Conservation (phyloP, 2,888 invertebrate genomes). For the Limenitis camilla region DNA sequence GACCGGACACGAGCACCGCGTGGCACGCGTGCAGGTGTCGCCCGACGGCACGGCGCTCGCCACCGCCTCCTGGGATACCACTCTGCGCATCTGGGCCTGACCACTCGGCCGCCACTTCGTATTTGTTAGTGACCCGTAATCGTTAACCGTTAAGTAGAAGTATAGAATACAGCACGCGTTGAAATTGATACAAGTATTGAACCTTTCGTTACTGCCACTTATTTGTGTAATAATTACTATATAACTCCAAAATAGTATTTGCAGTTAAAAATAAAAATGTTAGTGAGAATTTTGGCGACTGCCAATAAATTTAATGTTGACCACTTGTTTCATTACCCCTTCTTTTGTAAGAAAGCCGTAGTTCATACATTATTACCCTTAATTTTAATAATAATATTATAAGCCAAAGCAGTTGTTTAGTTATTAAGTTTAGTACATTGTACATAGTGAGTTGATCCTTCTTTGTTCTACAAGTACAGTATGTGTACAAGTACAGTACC, state of each 20-base stretch:
- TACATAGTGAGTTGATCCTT: too few species aligned
- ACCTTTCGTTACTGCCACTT: slow-evolving; percentile 3
- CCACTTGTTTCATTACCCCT: slow-evolving; percentile 2
- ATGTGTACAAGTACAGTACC: too few species aligned
- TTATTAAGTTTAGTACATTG: too few species aligned
- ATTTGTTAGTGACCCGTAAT: neutral
- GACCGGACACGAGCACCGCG: slow-evolving; percentile 97
- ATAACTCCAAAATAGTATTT: neutral
- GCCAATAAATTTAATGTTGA: slow-evolving; percentile 9
- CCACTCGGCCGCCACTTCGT: neutral
- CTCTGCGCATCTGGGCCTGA: slow-evolving; percentile 39
- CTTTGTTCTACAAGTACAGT: too few species aligned
- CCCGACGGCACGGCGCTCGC: slow-evolving; percentile 98
- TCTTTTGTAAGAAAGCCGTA: neutral
- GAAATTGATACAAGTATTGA: slow-evolving; percentile 68
- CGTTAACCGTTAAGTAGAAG: neutral
- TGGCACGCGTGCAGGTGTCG: slow-evolving; percentile 92
- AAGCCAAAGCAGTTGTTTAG: too few species aligned
- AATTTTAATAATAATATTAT: too few species aligned
- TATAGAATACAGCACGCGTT: slow-evolving; percentile 78
- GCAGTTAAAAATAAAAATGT: slow-evolving; percentile 45
- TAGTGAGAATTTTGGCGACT: slow-evolving; percentile 66
- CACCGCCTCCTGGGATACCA: slow-evolving; percentile 94
- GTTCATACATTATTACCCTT: too few species aligned
- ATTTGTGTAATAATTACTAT: neutral